A percentile compares a stretch with the other conserved stretches of the same genome.
Conservation (phyloP, 1,140 invertebrate species). For the Popillia japonica region DNA sequence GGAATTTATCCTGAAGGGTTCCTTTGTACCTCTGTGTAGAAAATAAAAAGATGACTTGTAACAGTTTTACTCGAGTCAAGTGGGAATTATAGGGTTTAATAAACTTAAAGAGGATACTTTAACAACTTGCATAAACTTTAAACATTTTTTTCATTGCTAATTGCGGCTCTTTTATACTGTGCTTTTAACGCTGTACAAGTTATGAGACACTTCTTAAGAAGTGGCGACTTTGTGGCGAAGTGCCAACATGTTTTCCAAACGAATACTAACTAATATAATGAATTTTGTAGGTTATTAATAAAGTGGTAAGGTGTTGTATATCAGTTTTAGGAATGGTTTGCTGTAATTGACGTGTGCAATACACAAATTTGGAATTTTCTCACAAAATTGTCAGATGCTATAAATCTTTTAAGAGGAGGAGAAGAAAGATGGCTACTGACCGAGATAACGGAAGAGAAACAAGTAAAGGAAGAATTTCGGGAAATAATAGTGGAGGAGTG, state of each 20-base stretch:
- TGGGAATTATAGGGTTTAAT: not conserved
- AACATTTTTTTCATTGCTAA: not conserved
- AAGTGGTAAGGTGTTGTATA: too few relatives aligned
- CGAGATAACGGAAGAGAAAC: too few relatives aligned
- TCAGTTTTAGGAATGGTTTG: not conserved
- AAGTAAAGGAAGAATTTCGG: too few relatives aligned
- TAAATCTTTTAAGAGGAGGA: too few relatives aligned
- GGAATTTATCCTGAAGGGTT: not conserved
- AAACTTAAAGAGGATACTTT: not conserved
- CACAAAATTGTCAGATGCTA: too few relatives aligned
- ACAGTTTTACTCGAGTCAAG: not conserved
- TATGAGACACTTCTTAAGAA: not conserved
- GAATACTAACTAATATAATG: not conserved
- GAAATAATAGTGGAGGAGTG: too few relatives aligned
- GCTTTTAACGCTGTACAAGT: not conserved
- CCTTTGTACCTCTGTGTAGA: not conserved
- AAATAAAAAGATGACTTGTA: not conserved
- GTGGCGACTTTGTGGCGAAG: not conserved
- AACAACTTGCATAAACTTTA: not conserved
- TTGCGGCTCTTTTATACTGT: not conserved
- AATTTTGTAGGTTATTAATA: not conserved
- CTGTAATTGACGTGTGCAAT: not conserved
- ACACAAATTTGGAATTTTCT: too few relatives aligned
- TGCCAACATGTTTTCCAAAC: not conserved
- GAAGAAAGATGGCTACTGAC: too few relatives aligned